phyloP scores from a whole-genome alignment of 1,140 invertebrate genomes.

The Cheumatopsyche charites region DNA sequence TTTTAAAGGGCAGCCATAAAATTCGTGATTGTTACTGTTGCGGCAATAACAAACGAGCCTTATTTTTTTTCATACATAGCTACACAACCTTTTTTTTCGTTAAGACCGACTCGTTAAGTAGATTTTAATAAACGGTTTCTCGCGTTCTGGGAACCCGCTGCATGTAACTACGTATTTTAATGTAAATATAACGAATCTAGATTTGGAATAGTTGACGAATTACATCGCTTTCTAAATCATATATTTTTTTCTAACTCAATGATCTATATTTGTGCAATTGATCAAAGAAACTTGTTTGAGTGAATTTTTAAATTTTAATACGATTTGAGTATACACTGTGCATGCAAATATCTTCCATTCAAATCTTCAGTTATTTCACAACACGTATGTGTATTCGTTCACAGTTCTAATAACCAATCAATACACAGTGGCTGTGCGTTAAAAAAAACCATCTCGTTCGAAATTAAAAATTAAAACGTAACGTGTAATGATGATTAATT shows the following conservation, averaged over 20 bases:
- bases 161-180: conserved; percentile 4
- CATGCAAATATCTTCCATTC: not conserved
- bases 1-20: not conserved
- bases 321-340: not conserved
- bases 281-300: no score
- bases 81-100: conserved; percentile 29
- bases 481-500: no score
- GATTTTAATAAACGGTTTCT: conserved; percentile 48
- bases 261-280: no score
- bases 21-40: conserved; percentile 14
- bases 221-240: conserved; percentile 3
- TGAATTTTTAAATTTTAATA: not conserved
- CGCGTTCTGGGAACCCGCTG: conserved; percentile 21
- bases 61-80: conserved; percentile 9
- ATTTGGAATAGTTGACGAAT: conserved; percentile 33
- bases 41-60: conserved; percentile 38
- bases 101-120: conserved; percentile 41
- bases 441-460: no score
- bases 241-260: no score
- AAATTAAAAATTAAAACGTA: no score
- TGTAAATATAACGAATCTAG: conserved; percentile 34
- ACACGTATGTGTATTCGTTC: no score
- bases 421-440: no score
- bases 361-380: no score
- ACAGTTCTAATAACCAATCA: no score